Evolutionary conservation across 2,888 invertebrate genomes (phyloP).

Genomic region (Scaptomyza caliginosa): DNA sequence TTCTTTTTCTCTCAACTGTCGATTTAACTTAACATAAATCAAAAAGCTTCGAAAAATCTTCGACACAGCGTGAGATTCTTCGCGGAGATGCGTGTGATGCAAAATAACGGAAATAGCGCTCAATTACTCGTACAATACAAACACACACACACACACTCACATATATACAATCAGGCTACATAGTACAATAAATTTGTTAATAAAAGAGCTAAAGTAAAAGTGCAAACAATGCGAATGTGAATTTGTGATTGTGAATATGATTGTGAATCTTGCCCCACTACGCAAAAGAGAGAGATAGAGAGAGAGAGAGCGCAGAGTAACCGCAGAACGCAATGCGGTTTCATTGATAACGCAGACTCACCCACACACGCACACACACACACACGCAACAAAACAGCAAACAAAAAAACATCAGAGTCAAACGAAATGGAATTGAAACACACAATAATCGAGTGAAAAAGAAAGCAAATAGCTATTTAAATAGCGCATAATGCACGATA

Average conservation of each 20-base stretch:
- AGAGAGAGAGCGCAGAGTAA: slow-evolving; percentile 2
- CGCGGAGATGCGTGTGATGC: slow-evolving; percentile 33
- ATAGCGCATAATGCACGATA: slow-evolving; percentile 37
- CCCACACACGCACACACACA: slow-evolving; percentile 21
- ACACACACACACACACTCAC: slow-evolving; percentile 15
- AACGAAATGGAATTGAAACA: slow-evolving; percentile 70
- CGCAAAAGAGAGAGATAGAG: neutral
- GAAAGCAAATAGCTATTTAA: slow-evolving; percentile 41
- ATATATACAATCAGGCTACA: slow-evolving; percentile 9
- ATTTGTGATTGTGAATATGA: slow-evolving; percentile 25
- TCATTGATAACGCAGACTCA: slow-evolving; percentile 69
- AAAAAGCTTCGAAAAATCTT: slow-evolving; percentile 45
- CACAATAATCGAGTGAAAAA: slow-evolving; percentile 35
- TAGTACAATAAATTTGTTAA: slow-evolving; percentile 68
- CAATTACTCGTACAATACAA: slow-evolving; percentile 67
- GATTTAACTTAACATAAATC: slow-evolving; percentile 59
- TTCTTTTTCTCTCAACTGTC: slow-evolving; percentile 21
- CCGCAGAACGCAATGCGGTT: slow-evolving; percentile 32
- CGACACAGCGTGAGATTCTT: slow-evolving; percentile 42
- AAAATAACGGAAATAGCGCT: slow-evolving; percentile 69
- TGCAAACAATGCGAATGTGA: slow-evolving; percentile 71
- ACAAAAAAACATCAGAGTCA: slow-evolving; percentile 3
- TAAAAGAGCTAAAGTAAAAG: slow-evolving; percentile 70
- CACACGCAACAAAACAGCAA: neutral
- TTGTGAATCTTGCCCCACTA: slow-evolving; percentile 21